phyloP scores from a whole-genome alignment of 2,113 vertebrate species.

The Stigmatopora nigra region DNA sequence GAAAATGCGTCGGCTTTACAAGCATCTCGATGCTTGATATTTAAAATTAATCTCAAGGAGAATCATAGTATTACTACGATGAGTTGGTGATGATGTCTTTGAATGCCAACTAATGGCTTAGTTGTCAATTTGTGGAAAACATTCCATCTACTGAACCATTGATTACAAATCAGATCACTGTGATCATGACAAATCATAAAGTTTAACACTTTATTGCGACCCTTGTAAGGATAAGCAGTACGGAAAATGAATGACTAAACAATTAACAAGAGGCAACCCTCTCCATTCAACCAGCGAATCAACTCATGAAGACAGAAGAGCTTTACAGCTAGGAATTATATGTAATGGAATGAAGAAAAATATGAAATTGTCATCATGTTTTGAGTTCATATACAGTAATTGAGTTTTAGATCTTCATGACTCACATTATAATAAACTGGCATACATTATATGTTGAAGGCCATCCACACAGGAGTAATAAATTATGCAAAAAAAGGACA shows the following conservation, averaged over 20 bases:
- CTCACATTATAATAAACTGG: neutral
- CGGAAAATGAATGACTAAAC: neutral
- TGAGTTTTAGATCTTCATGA: neutral
- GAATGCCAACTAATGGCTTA: neutral
- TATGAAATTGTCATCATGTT: neutral
- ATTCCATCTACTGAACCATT: conserved; percentile 20
- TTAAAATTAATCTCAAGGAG: conserved; percentile 13
- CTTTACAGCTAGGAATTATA: conserved; percentile 1
- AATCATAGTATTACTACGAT: conserved; percentile 15
- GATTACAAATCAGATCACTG: conserved; percentile 1
- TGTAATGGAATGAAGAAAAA: conserved; percentile 15
- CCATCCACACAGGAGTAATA: neutral
- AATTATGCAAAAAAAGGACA: too few species aligned
- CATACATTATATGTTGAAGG: neutral
- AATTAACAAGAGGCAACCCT: neutral
- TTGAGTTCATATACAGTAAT: neutral
- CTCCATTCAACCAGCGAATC: neutral
- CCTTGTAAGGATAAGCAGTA: too few species aligned
- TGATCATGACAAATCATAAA: neutral
- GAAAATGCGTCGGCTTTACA: conserved; percentile 83
- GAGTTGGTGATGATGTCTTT: neutral
- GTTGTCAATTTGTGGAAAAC: conserved; percentile 9
- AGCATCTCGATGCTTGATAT: conserved; percentile 84
- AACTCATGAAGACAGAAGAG: neutral
- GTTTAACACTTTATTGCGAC: neutral